Evolutionary conservation across 30 jellyfish, hydroid and myxozoan genomes (phyloP), one percentile per base, ranked within the genome.

Genomic region (Mastigias papua): DNA sequence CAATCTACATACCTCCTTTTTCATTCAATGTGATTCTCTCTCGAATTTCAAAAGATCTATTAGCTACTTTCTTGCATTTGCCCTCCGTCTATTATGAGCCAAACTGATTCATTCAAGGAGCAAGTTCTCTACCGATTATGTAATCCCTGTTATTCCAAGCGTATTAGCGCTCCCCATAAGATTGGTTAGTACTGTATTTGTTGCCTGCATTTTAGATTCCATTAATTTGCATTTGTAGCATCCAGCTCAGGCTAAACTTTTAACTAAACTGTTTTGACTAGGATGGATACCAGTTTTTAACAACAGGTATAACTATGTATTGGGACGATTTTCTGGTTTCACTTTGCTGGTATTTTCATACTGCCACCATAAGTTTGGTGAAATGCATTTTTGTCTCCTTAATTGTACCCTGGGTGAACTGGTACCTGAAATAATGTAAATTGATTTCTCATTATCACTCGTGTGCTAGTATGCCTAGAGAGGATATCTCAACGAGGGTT

Each of bases 241-340:
- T 72, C 83, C 83, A 30, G 34, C 66, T 34, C 83, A 33, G 15
- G 64, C 68, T 19, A 34, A 30, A 10, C 68, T 25, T 49, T 17
- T 25, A 77, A 54, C 78, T 54, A n/a, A 26, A 49, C 66, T 77
- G 86, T 69, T 69, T 82, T 83, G 73, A 13, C 92, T 32, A 26
- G 86, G 80, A 57, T 28, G 35, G 82, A 71, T 83, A 83, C 92
- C 92, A 83, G 92, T 83, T 50, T 82, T 64, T 54, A 48, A 33
- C 88, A 35, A 48, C 92, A 83, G 92, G 92, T 83, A 67, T 27
- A 83, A 69, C 67, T 33, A 70, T 83, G 73, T 83, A 42, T 83
- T 16, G 92, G 92, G 87, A 70, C 70, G 92, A 69, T 73, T 83
- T 83, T 83, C 92, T 83, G 92, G 92, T 83, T 83, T 32, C 86